A percentile compares a stretch with the other conserved stretches of the same genome.
These are phyloP conservation scores for Carassius gibelio DNA, from an alignment of 2,113 vertebrate genomes.

Conservation along the genomic window DNA sequence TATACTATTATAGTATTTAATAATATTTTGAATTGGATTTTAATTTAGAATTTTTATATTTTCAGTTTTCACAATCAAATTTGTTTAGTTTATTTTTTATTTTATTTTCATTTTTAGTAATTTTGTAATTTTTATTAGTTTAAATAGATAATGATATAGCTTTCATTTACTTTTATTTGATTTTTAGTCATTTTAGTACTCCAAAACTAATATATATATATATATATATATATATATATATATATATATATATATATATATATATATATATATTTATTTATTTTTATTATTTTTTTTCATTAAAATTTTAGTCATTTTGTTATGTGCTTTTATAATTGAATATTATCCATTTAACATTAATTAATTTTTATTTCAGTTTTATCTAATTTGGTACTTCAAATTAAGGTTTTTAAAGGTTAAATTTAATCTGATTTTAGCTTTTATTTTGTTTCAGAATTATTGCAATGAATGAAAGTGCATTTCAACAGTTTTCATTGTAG, in stretches of 20 bases:
- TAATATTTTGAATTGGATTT: not conserved
- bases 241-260: too few species aligned
- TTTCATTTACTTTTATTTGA: too few species aligned
- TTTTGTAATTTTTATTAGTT: too few species aligned
- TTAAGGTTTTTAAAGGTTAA: not conserved
- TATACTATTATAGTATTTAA: not conserved
- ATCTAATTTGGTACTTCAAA: not conserved
- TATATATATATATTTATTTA: too few species aligned
- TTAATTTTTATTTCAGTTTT: not conserved
- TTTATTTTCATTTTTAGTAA: not conserved
- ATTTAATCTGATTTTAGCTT: not conserved
- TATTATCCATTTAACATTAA: not conserved
- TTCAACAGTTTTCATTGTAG: not conserved
- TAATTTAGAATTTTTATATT: not conserved
- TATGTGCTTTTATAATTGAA: not conserved
- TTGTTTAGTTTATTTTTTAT: not conserved
- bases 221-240: too few species aligned
- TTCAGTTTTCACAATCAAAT: not conserved
- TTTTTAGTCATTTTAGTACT: too few species aligned
- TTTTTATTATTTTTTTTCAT: not conserved
- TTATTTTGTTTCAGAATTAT: not conserved
- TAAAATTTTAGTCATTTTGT: not conserved
- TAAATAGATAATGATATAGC: too few species aligned
- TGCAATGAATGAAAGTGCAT: not conserved
- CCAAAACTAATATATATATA: too few species aligned